These are phyloP conservation scores for Acanthurus leucopareius DNA, from an alignment of 2,797 vertebrate species.

Conservation along the genomic window DNA sequence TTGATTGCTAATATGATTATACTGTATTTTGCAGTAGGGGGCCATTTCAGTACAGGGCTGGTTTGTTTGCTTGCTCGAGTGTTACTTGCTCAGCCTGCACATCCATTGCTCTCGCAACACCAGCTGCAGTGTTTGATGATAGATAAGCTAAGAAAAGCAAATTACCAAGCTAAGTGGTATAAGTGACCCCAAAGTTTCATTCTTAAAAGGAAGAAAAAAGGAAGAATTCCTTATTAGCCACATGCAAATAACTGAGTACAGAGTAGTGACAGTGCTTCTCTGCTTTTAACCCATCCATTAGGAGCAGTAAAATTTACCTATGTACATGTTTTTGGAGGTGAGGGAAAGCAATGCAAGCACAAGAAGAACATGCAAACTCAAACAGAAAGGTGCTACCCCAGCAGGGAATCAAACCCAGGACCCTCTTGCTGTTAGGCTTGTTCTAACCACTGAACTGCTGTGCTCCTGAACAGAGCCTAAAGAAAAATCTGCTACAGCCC, in stretches of 20 bases:
- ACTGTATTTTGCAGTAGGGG: constrained; percentile 4
- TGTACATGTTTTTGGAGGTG: no score
- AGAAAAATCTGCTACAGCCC: constrained; percentile 27
- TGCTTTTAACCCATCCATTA: no score
- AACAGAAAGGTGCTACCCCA: no score
- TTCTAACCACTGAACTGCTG: no score
- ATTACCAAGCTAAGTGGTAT: neutral
- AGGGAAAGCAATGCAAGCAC: no score
- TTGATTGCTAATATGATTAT: constrained; percentile 2
- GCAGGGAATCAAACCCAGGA: no score
- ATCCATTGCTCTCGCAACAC: constrained; percentile 10
- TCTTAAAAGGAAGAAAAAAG: neutral
- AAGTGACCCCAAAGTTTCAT: neutral
- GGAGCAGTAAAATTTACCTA: no score
- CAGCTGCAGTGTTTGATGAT: constrained; percentile 39
- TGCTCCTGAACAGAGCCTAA: constrained; percentile 24
- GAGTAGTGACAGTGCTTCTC: no score
- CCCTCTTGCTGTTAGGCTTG: no score
- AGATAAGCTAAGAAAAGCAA: constrained; percentile 30
- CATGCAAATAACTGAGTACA: no score
- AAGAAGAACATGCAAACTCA: no score
- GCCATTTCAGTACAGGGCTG: constrained; percentile 9
- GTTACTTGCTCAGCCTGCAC: constrained; percentile 10
- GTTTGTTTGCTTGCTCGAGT: neutral
- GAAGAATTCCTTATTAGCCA: no score